Percentiles rank a stretch among this genome's conserved stretches.
phyloP scores from a whole-genome alignment of 2,113 vertebrate species.

The Neoarius graeffei region DNA sequence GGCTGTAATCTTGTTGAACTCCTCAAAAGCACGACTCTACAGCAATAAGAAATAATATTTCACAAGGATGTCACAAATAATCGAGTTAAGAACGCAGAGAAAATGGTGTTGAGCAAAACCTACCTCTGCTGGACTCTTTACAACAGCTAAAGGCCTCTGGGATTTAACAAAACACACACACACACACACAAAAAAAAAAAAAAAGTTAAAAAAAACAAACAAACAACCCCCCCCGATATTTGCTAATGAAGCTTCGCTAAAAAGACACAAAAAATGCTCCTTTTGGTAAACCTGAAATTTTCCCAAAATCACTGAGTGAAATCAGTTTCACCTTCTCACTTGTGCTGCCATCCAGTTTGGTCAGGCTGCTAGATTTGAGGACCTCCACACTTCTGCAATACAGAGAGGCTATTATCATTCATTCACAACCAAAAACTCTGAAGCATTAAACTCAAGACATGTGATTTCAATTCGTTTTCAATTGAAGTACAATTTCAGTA shows the following conservation, averaged over 20 bases:
- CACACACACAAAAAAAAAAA: too few species aligned
- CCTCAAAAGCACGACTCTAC: slow-evolving; percentile 73
- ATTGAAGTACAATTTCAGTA: background rate
- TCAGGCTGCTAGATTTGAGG: slow-evolving; percentile 77
- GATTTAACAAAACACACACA: background rate
- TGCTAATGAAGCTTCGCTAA: background rate
- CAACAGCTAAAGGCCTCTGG: slow-evolving; percentile 42
- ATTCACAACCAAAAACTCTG: background rate
- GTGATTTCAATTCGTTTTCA: too few species aligned
- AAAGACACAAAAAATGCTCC: background rate
- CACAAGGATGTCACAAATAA: background rate
- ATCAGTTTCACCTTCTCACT: slow-evolving; percentile 73
- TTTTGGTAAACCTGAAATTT: background rate
- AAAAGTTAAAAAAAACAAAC: background rate
- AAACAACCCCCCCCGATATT: background rate
- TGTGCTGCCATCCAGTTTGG: slow-evolving; percentile 74
- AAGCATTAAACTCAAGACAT: background rate
- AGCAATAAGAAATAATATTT: slow-evolving; percentile 1
- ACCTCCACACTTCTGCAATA: slow-evolving; percentile 72
- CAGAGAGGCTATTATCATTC: slow-evolving; percentile 19
- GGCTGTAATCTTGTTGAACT: slow-evolving; percentile 68
- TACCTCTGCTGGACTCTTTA: slow-evolving; percentile 74
- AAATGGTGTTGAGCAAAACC: background rate
- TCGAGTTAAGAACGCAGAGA: background rate
- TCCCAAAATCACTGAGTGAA: background rate